Evolutionary conservation across 2,797 vertebrate species (phyloP).

Genomic region (Lepus oiostolus): DNA sequence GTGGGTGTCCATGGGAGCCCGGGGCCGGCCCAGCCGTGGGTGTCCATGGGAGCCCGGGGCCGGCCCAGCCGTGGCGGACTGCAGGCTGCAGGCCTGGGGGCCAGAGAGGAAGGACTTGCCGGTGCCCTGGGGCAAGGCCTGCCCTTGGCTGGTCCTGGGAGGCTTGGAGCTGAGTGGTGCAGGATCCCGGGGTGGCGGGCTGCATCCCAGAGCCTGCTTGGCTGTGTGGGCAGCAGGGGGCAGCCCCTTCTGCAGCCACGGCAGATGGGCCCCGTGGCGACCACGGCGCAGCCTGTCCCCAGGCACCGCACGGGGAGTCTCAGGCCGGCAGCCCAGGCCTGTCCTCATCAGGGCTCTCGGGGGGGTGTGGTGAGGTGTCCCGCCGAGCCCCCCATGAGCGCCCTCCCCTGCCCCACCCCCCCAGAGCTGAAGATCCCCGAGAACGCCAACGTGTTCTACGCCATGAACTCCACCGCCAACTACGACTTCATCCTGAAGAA

Average conservation of each 20-base stretch:
- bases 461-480: conserved; percentile 98
- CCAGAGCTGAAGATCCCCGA: conserved; percentile 96
- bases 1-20: too few species aligned
- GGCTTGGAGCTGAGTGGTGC: background rate
- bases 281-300: too few species aligned
- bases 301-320: accelerated
- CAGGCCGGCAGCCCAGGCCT: background rate
- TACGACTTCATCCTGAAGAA: conserved; percentile 97
- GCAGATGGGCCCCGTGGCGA: accelerated
- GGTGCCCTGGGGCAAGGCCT: background rate
- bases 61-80: accelerated
- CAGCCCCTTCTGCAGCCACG: accelerated
- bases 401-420: background rate
- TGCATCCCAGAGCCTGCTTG: background rate
- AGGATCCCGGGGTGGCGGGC: background rate
- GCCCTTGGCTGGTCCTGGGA: too few species aligned
- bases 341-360: background rate
- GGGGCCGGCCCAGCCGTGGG: background rate
- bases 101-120: background rate
- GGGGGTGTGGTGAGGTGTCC: too few species aligned
- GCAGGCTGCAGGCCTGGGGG: background rate
- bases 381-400: background rate
- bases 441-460: conserved; percentile 97
- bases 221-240: background rate
- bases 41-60: too few species aligned